Conservation (phyloP, 1,140 invertebrate genomes). For the Himalopsyche phryganea region DNA sequence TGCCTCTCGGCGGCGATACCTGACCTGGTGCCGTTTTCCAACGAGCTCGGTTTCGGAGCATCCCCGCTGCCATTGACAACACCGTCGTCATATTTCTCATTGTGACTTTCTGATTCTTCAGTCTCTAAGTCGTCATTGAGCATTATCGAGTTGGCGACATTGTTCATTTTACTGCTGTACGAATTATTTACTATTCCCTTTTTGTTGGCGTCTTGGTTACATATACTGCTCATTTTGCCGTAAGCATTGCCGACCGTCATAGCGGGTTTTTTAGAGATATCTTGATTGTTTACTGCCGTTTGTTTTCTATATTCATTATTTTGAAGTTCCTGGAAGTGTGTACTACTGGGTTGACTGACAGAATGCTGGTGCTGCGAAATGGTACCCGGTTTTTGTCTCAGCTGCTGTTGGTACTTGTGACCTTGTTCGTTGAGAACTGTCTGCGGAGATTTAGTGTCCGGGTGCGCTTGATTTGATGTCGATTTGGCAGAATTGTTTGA, state of each 20-base stretch:
- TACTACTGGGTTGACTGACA: slow-evolving; percentile 22
- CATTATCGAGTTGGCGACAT: neutral
- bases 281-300: neutral
- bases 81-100: neutral
- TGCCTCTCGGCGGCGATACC: slow-evolving; percentile 20
- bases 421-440: neutral
- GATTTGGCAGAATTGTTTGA: slow-evolving; percentile 42
- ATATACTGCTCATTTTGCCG: slow-evolving; percentile 11
- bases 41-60: too few relatives aligned
- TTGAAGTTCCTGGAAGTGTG: slow-evolving; percentile 17
- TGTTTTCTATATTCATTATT: neutral
- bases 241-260: slow-evolving; percentile 26
- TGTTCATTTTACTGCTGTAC: slow-evolving; percentile 3
- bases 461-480: slow-evolving; percentile 1
- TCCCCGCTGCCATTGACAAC: too few relatives aligned
- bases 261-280: slow-evolving; percentile 10
- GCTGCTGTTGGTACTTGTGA: slow-evolving; percentile 4
- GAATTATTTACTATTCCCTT: too few relatives aligned
- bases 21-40: neutral
- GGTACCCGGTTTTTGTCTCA: neutral
- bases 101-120: neutral
- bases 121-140: neutral
- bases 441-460: slow-evolving; percentile 8
- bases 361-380: slow-evolving; percentile 26
- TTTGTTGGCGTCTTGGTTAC: neutral